Evolutionary conservation across 2,113 vertebrate species (phyloP).

Genomic region (Rousettus leschenaultii): DNA sequence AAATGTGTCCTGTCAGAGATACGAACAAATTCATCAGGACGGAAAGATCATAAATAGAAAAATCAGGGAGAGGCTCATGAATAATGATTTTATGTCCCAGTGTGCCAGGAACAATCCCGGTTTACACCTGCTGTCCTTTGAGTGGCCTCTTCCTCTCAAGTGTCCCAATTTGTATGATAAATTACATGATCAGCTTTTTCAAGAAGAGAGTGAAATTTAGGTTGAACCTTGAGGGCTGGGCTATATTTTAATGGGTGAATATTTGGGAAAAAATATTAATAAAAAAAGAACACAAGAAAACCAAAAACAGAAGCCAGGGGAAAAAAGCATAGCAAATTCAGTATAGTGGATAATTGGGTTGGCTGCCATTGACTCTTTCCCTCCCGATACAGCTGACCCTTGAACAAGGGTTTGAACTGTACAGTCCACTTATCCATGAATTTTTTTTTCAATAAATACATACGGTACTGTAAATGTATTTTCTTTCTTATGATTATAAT

Average conservation of each 20-base stretch:
- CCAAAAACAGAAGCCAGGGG: background rate
- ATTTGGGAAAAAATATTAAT: background rate
- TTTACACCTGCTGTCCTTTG: background rate
- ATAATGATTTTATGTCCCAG: background rate
- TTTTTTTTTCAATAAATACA: background rate
- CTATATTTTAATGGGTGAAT: background rate
- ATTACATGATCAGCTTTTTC: background rate
- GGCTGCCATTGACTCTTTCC: accelerated
- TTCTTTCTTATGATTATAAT: background rate
- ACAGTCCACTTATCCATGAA: background rate
- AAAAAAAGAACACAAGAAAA: background rate
- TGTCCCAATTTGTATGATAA: background rate
- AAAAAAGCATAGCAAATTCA: background rate
- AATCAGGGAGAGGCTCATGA: background rate
- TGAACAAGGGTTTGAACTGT: background rate
- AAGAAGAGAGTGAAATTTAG: background rate
- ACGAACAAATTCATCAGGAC: constrained; percentile 3
- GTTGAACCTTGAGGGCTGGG: background rate
- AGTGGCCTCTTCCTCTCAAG: background rate
- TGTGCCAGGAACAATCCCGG: background rate
- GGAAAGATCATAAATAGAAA: background rate
- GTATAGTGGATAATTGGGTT: background rate
- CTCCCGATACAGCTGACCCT: background rate
- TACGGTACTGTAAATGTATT: background rate
- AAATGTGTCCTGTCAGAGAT: background rate